Base-by-base conservation (phyloP, 92 coral and sea anemone species). In the Siderastrea radians region DNA sequence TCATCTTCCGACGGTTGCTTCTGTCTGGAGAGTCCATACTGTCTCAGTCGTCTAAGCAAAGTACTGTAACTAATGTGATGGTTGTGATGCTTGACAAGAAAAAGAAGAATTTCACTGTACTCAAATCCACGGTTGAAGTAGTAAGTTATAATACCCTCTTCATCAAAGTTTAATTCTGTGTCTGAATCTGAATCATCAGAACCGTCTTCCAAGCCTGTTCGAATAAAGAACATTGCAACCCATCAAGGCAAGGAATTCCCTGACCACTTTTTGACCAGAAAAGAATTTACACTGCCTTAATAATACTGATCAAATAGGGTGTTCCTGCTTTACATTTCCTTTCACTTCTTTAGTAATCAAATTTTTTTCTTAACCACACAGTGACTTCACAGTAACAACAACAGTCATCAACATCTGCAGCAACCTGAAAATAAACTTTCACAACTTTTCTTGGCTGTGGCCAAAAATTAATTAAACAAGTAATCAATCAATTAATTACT, bases 71-170 rank as follows among this genome's bases (percentile, higher is more conserved):
- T 89, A 48, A 89, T 89, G 69, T 17, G 71, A 50, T 84, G 80
- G 64, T 78, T 84, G 63, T 89, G 93, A 61, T 74, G 17, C 52
- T 72, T 84, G 38, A 26, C 38, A 26, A 89, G 89, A 58, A 77
- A 78, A 74, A 55, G 73, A 54, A 69, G 77, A 15, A 88, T 88
- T 68, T 88, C 91, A 43, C 82, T 75, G 68, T 88, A 88, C 50
- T 80, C 91, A 67, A 88, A 88, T 72, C 88, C 92, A 10, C 79
- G 71, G 84, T 89, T 16, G 84, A 82, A 89, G 43, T 89, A 89
- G 72, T 89, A 82, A 14, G 66, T 58, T 73, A 83, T 74, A 44
- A 89, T 58, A 13, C 78, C 77, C 26, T 89, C 84, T 89, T 89
- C 88, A 47, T 89, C 88, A 81, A 89, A 51, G 78, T 74, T 52